These are phyloP conservation scores for Malurus cyaneus DNA, from an alignment of 2,113 vertebrate species.

Conservation along the genomic window DNA sequence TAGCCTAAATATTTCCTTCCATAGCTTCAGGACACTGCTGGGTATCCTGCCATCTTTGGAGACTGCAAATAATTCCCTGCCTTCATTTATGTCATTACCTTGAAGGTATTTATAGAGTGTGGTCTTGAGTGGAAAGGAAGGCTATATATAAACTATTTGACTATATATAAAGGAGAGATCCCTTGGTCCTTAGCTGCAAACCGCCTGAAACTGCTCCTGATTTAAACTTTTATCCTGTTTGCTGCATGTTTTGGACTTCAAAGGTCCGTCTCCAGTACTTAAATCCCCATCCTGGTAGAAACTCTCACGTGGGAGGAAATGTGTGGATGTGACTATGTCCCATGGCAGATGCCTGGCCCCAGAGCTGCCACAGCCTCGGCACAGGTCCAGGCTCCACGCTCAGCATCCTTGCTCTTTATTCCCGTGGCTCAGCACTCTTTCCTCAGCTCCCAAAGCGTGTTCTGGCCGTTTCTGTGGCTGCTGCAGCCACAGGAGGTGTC, in stretches of 20 bases:
- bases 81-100: slow-evolving; percentile 65
- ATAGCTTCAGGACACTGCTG: slow-evolving; percentile 59
- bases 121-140: slow-evolving; percentile 41
- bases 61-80: slow-evolving; percentile 59
- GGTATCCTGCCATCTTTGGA: slow-evolving; percentile 51
- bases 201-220: not conserved
- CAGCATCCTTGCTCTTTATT: not conserved
- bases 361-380: not conserved
- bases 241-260: not conserved
- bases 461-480: not conserved
- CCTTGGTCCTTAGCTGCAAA: slow-evolving; percentile 23
- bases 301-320: not conserved
- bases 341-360: fast-evolving
- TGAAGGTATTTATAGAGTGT: slow-evolving; percentile 63
- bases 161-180: slow-evolving; percentile 51
- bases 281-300: not conserved
- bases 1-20: slow-evolving; percentile 49
- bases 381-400: fast-evolving
- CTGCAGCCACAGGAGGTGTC: not conserved
- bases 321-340: not conserved
- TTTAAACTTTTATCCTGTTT: not conserved
- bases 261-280: not conserved
- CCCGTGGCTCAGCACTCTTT: fast-evolving
- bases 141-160: slow-evolving; percentile 18
- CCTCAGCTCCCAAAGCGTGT: not conserved